Conservation (phyloP, 2,113 vertebrate species). For the Euleptes europaea region DNA sequence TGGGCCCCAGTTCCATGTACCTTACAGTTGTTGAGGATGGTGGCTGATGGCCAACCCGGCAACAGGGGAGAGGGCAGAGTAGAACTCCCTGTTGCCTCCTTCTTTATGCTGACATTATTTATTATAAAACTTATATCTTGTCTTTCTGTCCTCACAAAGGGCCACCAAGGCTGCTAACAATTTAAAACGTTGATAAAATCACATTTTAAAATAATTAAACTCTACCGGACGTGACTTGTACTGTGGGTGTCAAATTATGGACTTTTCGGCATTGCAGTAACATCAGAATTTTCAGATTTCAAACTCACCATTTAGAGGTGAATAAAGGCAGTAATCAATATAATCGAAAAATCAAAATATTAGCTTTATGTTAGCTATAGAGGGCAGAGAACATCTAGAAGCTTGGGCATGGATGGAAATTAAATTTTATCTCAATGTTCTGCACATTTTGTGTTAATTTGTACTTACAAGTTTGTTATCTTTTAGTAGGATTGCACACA, state of each 20-base stretch:
- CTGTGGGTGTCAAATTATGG: background rate
- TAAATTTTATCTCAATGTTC: background rate
- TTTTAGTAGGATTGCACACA: background rate
- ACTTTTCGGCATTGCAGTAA: background rate
- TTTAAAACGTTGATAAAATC: too few relatives aligned
- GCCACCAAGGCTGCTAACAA: too few relatives aligned
- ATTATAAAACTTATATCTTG: too few relatives aligned
- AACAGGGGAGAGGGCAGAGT: too few relatives aligned
- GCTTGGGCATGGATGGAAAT: background rate
- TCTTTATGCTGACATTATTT: too few relatives aligned
- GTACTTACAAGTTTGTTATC: background rate
- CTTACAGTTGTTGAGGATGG: too few relatives aligned
- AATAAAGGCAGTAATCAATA: background rate
- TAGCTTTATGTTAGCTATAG: background rate
- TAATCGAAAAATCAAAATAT: background rate
- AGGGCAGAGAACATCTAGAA: background rate
- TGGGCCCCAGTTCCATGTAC: too few relatives aligned
- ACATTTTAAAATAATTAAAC: too few relatives aligned
- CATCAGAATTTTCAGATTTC: background rate
- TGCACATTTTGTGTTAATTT: background rate
- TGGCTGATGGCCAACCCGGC: too few relatives aligned
- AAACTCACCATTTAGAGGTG: background rate
- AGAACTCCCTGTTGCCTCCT: too few relatives aligned
- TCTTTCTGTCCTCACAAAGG: too few relatives aligned
- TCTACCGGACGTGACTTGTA: background rate